Evolutionary conservation across 2,888 invertebrate species (phyloP).

Genomic region (Maniola hyperantus): DNA sequence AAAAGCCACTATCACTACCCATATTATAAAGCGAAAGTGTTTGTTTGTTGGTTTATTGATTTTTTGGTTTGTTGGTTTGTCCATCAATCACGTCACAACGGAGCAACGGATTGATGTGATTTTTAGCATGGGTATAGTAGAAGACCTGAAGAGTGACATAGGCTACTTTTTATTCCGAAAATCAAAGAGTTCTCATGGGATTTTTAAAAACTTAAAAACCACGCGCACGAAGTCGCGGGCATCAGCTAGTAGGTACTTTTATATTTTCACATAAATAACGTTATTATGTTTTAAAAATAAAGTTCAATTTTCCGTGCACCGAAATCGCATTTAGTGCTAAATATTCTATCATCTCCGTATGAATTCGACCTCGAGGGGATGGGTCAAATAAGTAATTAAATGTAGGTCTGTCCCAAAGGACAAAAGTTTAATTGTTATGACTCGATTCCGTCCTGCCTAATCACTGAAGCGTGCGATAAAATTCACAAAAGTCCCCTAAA

Average conservation of each 20-base stretch:
- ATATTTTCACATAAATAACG: not conserved
- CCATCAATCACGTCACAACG: no score
- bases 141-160: no score
- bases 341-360: not conserved
- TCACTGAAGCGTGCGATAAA: slow-evolving; percentile 36
- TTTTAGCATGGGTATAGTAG: no score
- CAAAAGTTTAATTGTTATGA: slow-evolving; percentile 43
- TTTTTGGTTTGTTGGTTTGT: no score
- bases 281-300: not conserved
- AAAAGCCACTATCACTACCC: no score
- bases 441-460: slow-evolving; percentile 31
- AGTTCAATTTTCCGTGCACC: not conserved
- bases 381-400: slow-evolving; percentile 40
- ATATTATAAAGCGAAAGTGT: no score
- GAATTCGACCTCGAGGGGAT: slow-evolving; percentile 9
- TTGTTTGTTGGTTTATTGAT: no score
- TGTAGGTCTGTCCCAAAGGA: slow-evolving; percentile 37
- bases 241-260: not conserved
- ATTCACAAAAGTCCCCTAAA: slow-evolving; percentile 29
- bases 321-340: not conserved
- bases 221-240: not conserved
- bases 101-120: no score
- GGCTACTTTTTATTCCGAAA: no score
- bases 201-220: no score
- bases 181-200: no score